Percentiles rank a stretch among this genome's conserved stretches.
phyloP scores from a whole-genome alignment of 2,113 vertebrate species.

The Ptilorrhoa leucosticta region DNA sequence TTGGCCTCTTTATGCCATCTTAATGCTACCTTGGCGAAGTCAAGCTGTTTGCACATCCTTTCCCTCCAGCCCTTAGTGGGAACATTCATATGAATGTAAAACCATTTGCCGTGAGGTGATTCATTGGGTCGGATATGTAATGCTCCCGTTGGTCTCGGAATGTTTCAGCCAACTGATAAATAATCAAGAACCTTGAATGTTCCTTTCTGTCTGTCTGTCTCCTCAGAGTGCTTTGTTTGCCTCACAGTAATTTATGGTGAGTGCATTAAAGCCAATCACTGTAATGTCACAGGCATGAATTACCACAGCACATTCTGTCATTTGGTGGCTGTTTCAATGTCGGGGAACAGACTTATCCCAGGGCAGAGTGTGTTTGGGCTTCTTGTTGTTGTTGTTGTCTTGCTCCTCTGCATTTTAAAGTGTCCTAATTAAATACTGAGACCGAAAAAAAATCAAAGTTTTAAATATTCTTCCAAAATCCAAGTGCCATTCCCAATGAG shows the following conservation, averaged over 20 bases:
- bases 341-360: background rate
- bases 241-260: conserved; percentile 1
- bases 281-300: conserved; percentile 10
- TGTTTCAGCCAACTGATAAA: conserved; percentile 33
- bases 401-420: background rate
- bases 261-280: conserved; percentile 9
- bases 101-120: background rate
- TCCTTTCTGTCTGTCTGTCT: conserved; percentile 30
- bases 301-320: background rate
- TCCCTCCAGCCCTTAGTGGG: background rate
- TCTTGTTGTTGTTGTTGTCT: background rate
- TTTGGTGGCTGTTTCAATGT: background rate
- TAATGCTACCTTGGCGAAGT: background rate
- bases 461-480: background rate
- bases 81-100: background rate
- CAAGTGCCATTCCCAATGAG: background rate
- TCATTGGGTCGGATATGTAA: background rate
- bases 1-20: background rate
- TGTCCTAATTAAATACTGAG: background rate
- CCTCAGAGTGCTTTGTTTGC: background rate
- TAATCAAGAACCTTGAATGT: conserved; percentile 22
- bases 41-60: background rate
- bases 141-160: background rate
- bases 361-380: background rate
- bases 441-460: background rate